Percentiles rank a stretch among this genome's conserved stretches.
Conservation (phyloP, 1,140 invertebrate genomes). For the Melitaea cinxia region DNA sequence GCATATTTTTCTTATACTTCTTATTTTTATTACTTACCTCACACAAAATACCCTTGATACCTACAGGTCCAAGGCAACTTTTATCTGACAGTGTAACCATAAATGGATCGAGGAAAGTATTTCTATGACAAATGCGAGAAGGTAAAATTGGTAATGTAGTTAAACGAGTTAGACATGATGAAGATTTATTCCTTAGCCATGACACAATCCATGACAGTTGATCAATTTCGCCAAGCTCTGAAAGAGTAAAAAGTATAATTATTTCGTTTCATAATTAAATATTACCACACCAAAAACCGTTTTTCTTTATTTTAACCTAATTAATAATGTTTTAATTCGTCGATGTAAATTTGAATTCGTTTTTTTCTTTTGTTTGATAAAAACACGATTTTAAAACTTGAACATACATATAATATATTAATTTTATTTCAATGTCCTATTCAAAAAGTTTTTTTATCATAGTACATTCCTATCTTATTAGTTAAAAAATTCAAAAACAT, state of each 20-base stretch:
- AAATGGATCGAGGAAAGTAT: conserved; percentile 1
- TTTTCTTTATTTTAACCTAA: no score
- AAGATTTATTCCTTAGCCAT: conserved; percentile 11
- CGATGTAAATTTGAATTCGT: no score
- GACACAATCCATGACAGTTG: conserved; percentile 16
- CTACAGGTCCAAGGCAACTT: conserved; percentile 30
- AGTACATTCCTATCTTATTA: no score
- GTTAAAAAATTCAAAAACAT: neutral
- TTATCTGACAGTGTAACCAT: conserved; percentile 17
- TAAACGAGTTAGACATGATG: conserved; percentile 16
- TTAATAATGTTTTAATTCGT: no score
- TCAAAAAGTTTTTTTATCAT: no score
- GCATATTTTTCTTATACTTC: no score
- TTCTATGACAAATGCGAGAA: conserved; percentile 6
- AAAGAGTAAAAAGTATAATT: neutral
- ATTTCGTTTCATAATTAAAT: neutral
- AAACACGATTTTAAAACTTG: no score
- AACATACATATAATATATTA: no score
- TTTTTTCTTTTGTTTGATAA: no score
- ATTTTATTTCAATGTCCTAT: no score
- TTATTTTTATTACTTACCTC: conserved; percentile 16
- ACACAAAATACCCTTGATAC: conserved; percentile 11
- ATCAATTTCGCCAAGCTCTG: conserved; percentile 13
- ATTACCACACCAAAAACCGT: no score
- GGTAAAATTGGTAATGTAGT: conserved; percentile 13